Evolutionary conservation across 1,140 invertebrate genomes (phyloP), one percentile per base, ranked within the genome.

Genomic region (Diuraphis noxia): DNA sequence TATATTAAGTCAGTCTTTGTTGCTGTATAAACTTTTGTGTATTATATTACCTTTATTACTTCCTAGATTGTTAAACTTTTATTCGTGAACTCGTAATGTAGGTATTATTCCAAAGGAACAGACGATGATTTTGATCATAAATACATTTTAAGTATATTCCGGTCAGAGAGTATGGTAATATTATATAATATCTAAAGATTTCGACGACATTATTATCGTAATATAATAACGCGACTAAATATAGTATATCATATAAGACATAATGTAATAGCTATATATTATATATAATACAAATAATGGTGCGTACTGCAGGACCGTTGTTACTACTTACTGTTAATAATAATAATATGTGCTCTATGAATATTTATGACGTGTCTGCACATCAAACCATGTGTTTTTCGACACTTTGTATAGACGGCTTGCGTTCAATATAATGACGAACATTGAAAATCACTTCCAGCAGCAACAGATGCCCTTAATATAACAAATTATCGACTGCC

Each of bases 381-480:
- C 49, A 36, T 40, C 30, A 34, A 38, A 56, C 85, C 85, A 87
- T 87, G 36, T 87, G 49, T 87, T 87, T 86, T 56, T 87, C 85
- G 36, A 87, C 85, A 56, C 46, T 87, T 56, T 46, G 17, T 46
- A 23, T 9, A 49, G 49, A 38, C 46, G 85, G 49, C 46, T 40
- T 40, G 85, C 38, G 85, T 87, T 56, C 85, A 40, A 86, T 85
- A 43, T 46, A 46, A 46, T 49, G 36, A 87, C 49, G 49, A 88
- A 88, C 86, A 88, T 63, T 40, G 86, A 88, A 88, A 88, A 88
- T 63, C 86, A 40, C 86, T 88, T 88, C 21, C 36, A 63, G 49
- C 30, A 25, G 17, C 36, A 56, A 63, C 86, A 56, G 49, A 56
- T 63, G 86, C 86, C 49, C 36, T n/a, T 21, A 25, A 43, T 34